Conservation (phyloP, 2,888 invertebrate genomes). For the Oligia latruncula region DNA sequence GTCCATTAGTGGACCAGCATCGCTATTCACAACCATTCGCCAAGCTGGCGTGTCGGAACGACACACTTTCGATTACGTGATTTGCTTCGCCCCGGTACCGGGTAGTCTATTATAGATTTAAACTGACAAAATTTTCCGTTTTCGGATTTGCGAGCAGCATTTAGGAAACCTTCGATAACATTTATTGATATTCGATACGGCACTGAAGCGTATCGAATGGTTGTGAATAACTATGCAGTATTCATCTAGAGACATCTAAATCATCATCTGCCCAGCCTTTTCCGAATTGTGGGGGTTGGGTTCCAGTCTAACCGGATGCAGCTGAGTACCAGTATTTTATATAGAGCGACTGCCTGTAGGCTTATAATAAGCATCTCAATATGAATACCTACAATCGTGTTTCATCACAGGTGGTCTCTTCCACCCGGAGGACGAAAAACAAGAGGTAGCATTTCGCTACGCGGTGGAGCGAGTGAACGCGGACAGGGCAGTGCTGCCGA, state of each 20-base stretch:
- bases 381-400: not conserved
- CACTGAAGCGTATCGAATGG: not conserved
- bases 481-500: constrained; percentile 94
- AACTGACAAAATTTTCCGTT: too few species aligned
- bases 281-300: not conserved
- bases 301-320: not conserved
- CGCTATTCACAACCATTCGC: not conserved
- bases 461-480: constrained; percentile 97
- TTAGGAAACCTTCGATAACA: not conserved
- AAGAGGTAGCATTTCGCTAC: constrained; percentile 97
- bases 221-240: not conserved
- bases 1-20: too few species aligned
- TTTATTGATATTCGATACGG: not conserved
- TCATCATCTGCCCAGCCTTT: not conserved
- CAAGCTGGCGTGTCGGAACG: not conserved
- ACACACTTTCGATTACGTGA: too few species aligned
- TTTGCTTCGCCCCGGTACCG: not conserved
- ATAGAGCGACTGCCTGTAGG: not conserved
- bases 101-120: not conserved
- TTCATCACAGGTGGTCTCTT: constrained; percentile 94
- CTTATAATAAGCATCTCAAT: not conserved
- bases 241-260: not conserved
- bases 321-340: not conserved
- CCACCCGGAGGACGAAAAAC: constrained; percentile 96
- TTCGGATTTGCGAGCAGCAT: not conserved